Percentiles rank a stretch among this genome's conserved stretches.
Evolutionary conservation across 2,888 invertebrate species (phyloP).

Genomic region (Cepaea hortensis): DNA sequence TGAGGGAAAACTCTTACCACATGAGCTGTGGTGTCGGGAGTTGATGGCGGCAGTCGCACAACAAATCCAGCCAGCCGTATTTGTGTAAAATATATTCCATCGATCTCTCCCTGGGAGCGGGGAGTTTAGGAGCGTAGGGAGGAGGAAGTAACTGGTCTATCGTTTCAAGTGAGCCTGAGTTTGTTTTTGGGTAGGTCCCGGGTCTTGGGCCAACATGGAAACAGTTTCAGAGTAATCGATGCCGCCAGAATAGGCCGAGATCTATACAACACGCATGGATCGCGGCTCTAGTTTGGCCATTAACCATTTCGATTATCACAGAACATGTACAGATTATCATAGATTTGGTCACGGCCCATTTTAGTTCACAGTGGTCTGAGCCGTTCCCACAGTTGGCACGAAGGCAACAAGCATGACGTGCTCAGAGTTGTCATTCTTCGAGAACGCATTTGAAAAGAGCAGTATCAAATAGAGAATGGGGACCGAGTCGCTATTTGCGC

Average conservation of each 20-base stretch:
- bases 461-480: too few relatives aligned
- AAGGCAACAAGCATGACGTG: too few relatives aligned
- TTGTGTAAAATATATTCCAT: slow-evolving; percentile 23
- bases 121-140: too few relatives aligned
- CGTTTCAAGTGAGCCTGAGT: not conserved
- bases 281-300: not conserved
- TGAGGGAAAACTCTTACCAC: too few relatives aligned
- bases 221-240: slow-evolving; percentile 45
- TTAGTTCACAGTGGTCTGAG: too few relatives aligned
- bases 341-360: not conserved
- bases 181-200: slow-evolving; percentile 1
- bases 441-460: too few relatives aligned
- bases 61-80: slow-evolving; percentile 20
- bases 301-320: not conserved
- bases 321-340: not conserved
- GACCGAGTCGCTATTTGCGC: too few relatives aligned
- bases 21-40: slow-evolving; percentile 12
- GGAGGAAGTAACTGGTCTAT: slow-evolving; percentile 16
- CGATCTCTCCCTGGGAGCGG: not conserved
- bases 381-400: too few relatives aligned
- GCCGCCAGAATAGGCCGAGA: not conserved
- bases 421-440: too few relatives aligned
- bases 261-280: slow-evolving; percentile 14
- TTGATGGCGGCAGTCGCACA: slow-evolving; percentile 11
- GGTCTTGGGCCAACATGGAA: slow-evolving; percentile 38